A percentile compares a stretch with the other conserved stretches of the same genome.
Evolutionary conservation across 2,888 invertebrate species (phyloP).

Genomic region (Ecdyonurus torrentis): DNA sequence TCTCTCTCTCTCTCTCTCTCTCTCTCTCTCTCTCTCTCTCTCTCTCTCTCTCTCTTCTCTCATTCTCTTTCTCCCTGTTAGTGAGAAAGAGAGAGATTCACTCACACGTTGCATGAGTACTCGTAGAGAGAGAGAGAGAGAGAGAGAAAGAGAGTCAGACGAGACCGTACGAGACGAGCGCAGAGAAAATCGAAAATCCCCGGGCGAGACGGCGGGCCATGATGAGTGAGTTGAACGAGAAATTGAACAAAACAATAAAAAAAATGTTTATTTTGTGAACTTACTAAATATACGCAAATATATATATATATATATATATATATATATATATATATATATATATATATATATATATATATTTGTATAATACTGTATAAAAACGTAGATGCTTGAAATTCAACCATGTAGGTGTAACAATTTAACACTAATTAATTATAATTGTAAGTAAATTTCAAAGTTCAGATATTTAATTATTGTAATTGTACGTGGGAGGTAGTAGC

Average conservation of each 20-base stretch:
- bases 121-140: background rate
- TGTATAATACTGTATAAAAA: background rate
- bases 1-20: too few relatives aligned
- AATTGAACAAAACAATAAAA: background rate
- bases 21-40: too few relatives aligned
- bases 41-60: too few relatives aligned
- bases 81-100: too few relatives aligned
- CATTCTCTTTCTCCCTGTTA: too few relatives aligned
- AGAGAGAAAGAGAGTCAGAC: background rate
- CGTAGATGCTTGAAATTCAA: slow-evolving; percentile 8
- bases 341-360: slow-evolving; percentile 11
- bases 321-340: slow-evolving; percentile 11
- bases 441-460: too few relatives aligned
- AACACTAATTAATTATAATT: too few relatives aligned
- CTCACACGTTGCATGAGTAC: too few relatives aligned
- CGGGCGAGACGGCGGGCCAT: background rate
- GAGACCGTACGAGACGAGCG: background rate
- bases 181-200: background rate
- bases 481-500: too few relatives aligned
- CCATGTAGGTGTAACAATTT: too few relatives aligned
- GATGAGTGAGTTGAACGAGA: background rate
- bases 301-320: slow-evolving; percentile 15
- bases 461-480: too few relatives aligned
- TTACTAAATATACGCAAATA: slow-evolving; percentile 8
- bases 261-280: background rate